These are phyloP conservation scores for Drosophila kohkoa DNA, from an alignment of 1,140 invertebrate species.

Conservation along the genomic window DNA sequence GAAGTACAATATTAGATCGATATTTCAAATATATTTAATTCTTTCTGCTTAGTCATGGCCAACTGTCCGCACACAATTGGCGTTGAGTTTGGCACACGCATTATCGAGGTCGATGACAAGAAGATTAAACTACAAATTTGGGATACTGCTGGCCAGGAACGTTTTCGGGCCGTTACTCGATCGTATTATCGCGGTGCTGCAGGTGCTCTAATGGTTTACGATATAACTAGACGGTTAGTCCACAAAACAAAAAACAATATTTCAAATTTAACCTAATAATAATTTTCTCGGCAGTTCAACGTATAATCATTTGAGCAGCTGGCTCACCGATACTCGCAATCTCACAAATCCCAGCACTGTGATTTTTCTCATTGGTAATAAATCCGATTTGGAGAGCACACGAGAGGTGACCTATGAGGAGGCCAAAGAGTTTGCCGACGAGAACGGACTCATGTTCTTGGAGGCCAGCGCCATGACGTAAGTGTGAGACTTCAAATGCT, in stretches of 20 bases:
- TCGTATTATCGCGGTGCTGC: constrained; percentile 99
- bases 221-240: constrained; percentile 94
- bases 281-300: constrained; percentile 88
- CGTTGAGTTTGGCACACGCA: constrained; percentile 99
- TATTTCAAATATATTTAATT: background rate
- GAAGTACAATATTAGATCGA: background rate
- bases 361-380: constrained; percentile 99
- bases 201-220: constrained; percentile 99
- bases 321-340: constrained; percentile 99
- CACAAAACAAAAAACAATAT: background rate
- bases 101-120: constrained; percentile 99
- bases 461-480: constrained; percentile 99
- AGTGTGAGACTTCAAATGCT: constrained; percentile 79
- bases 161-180: constrained; percentile 98
- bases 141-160: constrained; percentile 97
- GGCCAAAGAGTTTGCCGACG: constrained; percentile 99
- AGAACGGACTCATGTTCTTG: constrained; percentile 99
- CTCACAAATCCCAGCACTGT: constrained; percentile 99
- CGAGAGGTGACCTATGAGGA: constrained; percentile 99
- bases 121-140: constrained; percentile 99
- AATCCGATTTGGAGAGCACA: constrained; percentile 98
- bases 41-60: constrained; percentile 99
- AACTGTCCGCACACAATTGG: constrained; percentile 99
- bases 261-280: background rate
- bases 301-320: constrained; percentile 99